Evolutionary conservation across 1,140 invertebrate genomes (phyloP), one percentile per base, ranked within the genome.

Genomic region (Chymomyza costata): DNA sequence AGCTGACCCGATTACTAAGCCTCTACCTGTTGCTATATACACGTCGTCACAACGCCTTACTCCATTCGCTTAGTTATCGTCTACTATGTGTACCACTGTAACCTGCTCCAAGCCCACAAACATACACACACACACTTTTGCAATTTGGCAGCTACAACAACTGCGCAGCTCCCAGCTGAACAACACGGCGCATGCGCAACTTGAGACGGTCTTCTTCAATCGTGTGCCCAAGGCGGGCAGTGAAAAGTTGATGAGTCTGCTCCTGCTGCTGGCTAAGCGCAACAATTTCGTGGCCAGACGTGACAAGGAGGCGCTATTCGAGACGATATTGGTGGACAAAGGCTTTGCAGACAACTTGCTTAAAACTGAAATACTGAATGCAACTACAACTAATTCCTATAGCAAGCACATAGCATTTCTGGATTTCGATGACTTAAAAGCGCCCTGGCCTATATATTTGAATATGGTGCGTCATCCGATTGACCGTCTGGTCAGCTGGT

Each of bases 401-500:
- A 91, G 93, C 41, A 93, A 94, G 78, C 93, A 95, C 65, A 90
- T 94, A 21, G 93, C 92, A 80, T 94, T 93, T 83, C 90, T 92
- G 18, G 92, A 94, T 84, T 94, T 94, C 69, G 90, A 89, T 32
- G 88, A 91, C 52, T 93, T 90, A 71, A 89, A 91, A 21, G 87
- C 91, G 40, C 91, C 92, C 0, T 90, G 92, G 74, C 95, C 95
- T 1, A 94, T 96, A 71, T 96, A 95, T 86, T 91, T 96, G 34
- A 96, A 97, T 85, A 84, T 96, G 62, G 94, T 96, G 1, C 87
- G 94, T 17, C 94, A 97, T 86, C 95, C 94, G 0, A 90, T 96
- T 6, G 94, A 97, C 84, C 88, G 95, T 32, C 90, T 96, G 6
- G 95, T 95, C 73, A 96, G 94, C 1, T 95, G 94, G 93, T 96